Conservation (phyloP, 1,140 invertebrate species). For the Formica exsecta region DNA sequence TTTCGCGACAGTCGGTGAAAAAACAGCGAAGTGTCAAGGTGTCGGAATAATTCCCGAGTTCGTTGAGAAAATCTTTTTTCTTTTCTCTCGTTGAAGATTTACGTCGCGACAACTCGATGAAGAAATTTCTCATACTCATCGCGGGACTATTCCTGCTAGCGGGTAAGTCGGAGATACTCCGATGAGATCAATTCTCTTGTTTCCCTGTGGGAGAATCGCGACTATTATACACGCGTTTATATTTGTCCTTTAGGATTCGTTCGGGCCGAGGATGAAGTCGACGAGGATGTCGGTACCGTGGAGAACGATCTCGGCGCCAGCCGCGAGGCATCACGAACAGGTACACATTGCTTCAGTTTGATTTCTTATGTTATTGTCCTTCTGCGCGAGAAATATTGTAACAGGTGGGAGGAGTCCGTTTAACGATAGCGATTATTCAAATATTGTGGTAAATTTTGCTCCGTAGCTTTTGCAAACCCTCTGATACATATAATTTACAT, state of each 20-base stretch:
- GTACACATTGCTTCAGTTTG: slow-evolving; percentile 83
- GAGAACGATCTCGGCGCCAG: slow-evolving; percentile 93
- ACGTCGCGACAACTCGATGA: slow-evolving; percentile 84
- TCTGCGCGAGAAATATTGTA: background rate
- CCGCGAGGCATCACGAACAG: slow-evolving; percentile 94
- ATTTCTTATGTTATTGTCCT: background rate
- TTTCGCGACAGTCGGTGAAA: slow-evolving; percentile 72
- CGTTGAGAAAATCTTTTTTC: background rate
- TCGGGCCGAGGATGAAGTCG: slow-evolving; percentile 81
- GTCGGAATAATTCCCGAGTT: background rate
- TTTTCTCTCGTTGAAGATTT: slow-evolving; percentile 64
- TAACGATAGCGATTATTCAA: background rate
- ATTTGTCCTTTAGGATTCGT: slow-evolving; percentile 76
- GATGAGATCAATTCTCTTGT: background rate
- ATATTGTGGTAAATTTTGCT: background rate
- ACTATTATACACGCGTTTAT: background rate
- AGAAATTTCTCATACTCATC: slow-evolving; percentile 85
- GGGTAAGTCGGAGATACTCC: slow-evolving; percentile 82
- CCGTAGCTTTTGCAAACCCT: background rate
- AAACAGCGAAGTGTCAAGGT: slow-evolving; percentile 55
- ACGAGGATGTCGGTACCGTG: slow-evolving; percentile 87
- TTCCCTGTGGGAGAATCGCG: background rate
- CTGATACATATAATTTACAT: background rate
- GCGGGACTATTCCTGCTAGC: slow-evolving; percentile 86
- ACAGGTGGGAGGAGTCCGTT: slow-evolving; percentile 24